A percentile compares a stretch with the other conserved stretches of the same genome.
phyloP scores from a whole-genome alignment of 2,113 vertebrate species.

The Gobio gobio region DNA sequence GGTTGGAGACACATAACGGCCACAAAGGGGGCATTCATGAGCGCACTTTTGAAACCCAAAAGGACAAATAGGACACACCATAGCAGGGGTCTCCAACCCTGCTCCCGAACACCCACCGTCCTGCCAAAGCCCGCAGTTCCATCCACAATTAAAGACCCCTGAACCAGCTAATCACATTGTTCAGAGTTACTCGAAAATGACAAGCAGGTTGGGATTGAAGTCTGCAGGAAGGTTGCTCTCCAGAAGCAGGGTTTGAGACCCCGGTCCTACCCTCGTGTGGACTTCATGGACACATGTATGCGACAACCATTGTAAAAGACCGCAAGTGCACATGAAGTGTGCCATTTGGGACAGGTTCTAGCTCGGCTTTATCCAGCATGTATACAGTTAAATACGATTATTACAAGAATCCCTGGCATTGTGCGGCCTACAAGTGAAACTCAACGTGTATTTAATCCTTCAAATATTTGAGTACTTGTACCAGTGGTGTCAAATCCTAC shows the following conservation, averaged over 20 bases:
- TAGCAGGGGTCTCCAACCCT: background rate
- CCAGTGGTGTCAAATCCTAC: background rate
- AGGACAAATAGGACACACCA: background rate
- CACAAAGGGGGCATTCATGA: background rate
- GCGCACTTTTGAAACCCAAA: background rate
- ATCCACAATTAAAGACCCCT: too few species aligned
- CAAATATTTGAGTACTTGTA: background rate
- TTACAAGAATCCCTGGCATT: background rate
- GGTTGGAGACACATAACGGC: background rate
- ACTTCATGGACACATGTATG: background rate
- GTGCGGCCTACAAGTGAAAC: background rate
- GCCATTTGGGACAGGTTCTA: background rate
- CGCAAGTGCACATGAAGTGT: background rate
- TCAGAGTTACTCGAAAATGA: background rate
- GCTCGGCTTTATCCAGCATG: background rate
- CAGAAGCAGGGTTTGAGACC: background rate
- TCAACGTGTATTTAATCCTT: background rate
- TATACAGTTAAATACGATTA: background rate
- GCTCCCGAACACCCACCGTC: background rate
- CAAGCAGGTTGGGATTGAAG: background rate
- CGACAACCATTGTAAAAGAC: background rate
- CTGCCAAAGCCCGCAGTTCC: background rate
- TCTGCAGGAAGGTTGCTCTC: background rate
- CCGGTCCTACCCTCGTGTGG: background rate
- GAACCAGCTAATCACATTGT: background rate